Base-by-base conservation (phyloP, 2,888 invertebrate genomes). In the Callinectes sapidus region DNA sequence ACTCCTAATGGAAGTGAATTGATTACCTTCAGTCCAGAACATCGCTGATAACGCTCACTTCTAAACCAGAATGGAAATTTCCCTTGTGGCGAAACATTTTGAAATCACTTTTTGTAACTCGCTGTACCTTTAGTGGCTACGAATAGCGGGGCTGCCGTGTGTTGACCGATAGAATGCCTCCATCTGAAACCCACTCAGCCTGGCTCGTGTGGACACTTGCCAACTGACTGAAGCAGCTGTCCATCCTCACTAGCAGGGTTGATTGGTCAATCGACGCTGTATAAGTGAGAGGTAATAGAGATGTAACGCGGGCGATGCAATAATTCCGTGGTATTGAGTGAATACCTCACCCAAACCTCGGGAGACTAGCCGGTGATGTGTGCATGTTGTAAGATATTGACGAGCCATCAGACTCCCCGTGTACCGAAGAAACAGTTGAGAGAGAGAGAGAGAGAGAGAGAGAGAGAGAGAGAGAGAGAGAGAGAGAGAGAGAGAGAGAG, bases 221-320 rank as follows among this genome's bases (percentile, higher is more conserved):
- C 61, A 61, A 61, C 61, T 61, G 61, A 61, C 61, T 61, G 61
- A 61, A 61, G 61, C 61, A 61, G 61, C 61, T 61, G 61, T 61
- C 61, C 61, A 61, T 61, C 61, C 23, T 16, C 61, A 61, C 61
- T 23, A 18, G 18, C 61, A 61, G 61, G 61, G 61, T 61, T 61
- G 61, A 61, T 61, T 18, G 61, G 61, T 61, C 61, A 61, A 61
- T 61, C 61, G 18, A 61, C 61, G 61, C 61, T 16, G 61, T 61
- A 23, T 61, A 61, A 61, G 61, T 61, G 61, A 23, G 61, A 61
- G 61, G 61, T 61, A 61, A 61, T 61, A 61, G 61, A 61, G 61
- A 10, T 61, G 61, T 61, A 61, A 61, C 16, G 18, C 23, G 14
- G 61, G 18, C 61, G 61, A 61, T 61, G 23, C 61, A 61, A 61